Evolutionary conservation across 92 coral and sea anemone species (phyloP).

Genomic region (Palythoa grandis): DNA sequence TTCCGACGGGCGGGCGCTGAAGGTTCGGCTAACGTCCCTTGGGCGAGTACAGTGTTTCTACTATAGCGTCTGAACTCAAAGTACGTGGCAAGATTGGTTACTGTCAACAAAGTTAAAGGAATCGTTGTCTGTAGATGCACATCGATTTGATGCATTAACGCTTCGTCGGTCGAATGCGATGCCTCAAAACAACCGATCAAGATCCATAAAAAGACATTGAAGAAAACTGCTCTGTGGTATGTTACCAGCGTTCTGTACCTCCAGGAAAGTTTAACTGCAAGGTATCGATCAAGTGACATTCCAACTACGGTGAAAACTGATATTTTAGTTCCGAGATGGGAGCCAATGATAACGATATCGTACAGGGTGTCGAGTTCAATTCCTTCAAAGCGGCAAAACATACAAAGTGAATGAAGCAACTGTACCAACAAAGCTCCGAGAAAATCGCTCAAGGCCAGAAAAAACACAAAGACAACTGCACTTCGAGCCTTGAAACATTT

Average conservation of each 20-base stretch:
- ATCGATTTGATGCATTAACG: conserved; percentile 55
- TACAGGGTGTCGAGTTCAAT: conserved; percentile 3
- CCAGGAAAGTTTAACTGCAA: conserved; percentile 64
- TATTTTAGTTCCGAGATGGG: conserved; percentile 66
- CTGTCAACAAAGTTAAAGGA: conserved; percentile 49
- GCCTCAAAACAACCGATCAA: conserved; percentile 58
- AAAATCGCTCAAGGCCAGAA: conserved; percentile 69
- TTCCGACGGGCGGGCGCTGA: conserved; percentile 44
- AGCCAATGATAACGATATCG: conserved; percentile 49
- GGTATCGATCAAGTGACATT: conserved; percentile 65
- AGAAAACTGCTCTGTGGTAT: conserved; percentile 40
- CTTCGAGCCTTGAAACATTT: conserved; percentile 66
- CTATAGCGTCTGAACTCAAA: conserved; percentile 63
- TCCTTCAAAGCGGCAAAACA: conserved; percentile 45
- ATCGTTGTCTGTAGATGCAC: conserved; percentile 72
- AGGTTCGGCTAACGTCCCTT: background rate
- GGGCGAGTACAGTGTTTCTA: conserved; percentile 61
- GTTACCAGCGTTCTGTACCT: conserved; percentile 58
- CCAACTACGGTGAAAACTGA: conserved; percentile 70
- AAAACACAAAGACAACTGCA: conserved; percentile 52
- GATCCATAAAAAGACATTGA: conserved; percentile 58
- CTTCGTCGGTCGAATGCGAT: conserved; percentile 43
- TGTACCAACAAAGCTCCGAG: conserved; percentile 64
- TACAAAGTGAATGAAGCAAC: conserved; percentile 48
- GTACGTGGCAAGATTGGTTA: conserved; percentile 59